Conservation (phyloP, 2,888 invertebrate species). For the Charanyca ferruginea region DNA sequence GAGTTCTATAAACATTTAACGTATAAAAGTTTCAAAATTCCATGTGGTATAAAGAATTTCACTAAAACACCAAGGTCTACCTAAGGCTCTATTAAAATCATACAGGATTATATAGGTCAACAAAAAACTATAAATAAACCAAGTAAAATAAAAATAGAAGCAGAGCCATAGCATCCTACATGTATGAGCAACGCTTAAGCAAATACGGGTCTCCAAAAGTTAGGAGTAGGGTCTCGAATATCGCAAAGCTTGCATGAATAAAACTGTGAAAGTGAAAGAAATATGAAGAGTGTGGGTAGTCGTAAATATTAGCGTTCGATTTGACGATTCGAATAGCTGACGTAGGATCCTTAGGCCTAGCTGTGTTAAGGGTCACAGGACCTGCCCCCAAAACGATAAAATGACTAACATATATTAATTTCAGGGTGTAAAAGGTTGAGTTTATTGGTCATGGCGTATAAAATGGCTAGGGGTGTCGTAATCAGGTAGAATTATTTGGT, state of each 20-base stretch:
- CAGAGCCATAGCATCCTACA: background rate
- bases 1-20: no score
- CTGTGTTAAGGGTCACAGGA: slow-evolving; percentile 32
- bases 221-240: slow-evolving; percentile 48
- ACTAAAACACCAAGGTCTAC: no score
- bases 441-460: slow-evolving; percentile 22
- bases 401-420: slow-evolving; percentile 35
- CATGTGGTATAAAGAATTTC: no score
- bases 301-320: slow-evolving; percentile 62
- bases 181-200: slow-evolving; percentile 44
- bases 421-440: slow-evolving; percentile 20
- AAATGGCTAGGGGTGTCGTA: slow-evolving; percentile 5
- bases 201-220: slow-evolving; percentile 55
- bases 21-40: no score
- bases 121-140: background rate
- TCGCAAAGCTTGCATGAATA: slow-evolving; percentile 59
- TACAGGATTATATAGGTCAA: background rate
- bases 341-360: slow-evolving; percentile 6
- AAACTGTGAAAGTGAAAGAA: slow-evolving; percentile 58
- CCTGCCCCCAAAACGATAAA: slow-evolving; percentile 19
- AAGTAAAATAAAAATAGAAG: background rate
- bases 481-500: slow-evolving; percentile 1
- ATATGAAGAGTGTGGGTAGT: slow-evolving; percentile 60
- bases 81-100: background rate
- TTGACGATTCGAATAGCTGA: slow-evolving; percentile 51